Evolutionary conservation across 2,797 vertebrate species (phyloP), one percentile per base, ranked within the genome.

Genomic region (Microhierax caerulescens): DNA sequence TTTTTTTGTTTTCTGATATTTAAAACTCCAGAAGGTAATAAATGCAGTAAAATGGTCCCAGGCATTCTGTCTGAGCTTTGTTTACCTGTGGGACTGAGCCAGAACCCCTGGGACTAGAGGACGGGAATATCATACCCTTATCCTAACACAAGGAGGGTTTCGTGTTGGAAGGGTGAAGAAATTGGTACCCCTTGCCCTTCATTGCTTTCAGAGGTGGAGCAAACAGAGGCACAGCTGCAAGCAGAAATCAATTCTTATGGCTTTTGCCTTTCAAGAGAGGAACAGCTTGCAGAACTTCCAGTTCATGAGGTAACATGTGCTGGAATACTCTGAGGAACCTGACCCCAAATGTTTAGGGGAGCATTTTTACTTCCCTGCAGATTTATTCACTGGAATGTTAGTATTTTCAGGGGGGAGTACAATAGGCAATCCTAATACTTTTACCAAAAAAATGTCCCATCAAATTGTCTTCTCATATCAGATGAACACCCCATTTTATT

Each of bases 341-440:
- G 13, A 9, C 50, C 24, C 9, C 28, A 64, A 28, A 85, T 0
- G 1, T 10, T 70, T 47, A 48, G 0, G 2, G 28, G 4, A 30
- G 23, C 13, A 21, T 17, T 79, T 79, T 84, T 78, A 43, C 11
- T 41, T 70, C 34, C 10, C 9, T 37, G 12, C 3, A 56, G 15
- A 16, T 67, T 67, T 74, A 70, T 56, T 43, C 56, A 70, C n/a
- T 22, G 19, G 57, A 79, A 32, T 43, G 47, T 30, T 9, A 39
- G 10, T 60, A 39, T 78, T 84, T 89, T 87, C 27, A 57, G 34
- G 10, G 6, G 3, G 5, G 10, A n/a, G 9, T 36, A 61, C 4
- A 63, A 93, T 5, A 69, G 5, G 8, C 15, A 64, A 10, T 48
- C 30, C 16, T 63, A 91, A 24, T 30, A 78, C 37, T 75, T 79